Evolutionary conservation across 2,888 invertebrate species (phyloP), one percentile per base, ranked within the genome.

Genomic region (Hyposoter didymator): DNA sequence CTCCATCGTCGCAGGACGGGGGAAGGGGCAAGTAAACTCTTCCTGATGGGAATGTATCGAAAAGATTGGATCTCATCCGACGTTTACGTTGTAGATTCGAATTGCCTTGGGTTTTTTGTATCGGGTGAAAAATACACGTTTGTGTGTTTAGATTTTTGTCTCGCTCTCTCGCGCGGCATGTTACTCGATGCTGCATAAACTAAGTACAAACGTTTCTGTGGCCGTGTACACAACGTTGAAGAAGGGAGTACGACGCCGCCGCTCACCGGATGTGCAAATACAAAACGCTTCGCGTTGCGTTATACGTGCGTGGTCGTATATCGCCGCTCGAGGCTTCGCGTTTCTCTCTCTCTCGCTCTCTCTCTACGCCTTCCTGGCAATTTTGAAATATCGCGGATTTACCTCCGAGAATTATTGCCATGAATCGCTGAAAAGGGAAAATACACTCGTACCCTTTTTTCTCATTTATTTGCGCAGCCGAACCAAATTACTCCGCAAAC

Each of bases 201-300:
- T 22, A 74, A 73, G 64, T 59, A 80, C 76, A 62, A 35, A 52
- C 73, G 76, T 69, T 52, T 28, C 43, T 28, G 66, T 55, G 64
- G 17, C 55, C 59, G 79, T 76, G 81, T 85, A 82, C 82, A 85
- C 80, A 83, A 73, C 70, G 73, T 80, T 59, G 79, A 69, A 80
- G 85, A 55, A 80, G 85, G 66, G 79, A 85, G 80, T 47, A 78
- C 35, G 35, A 2, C 39, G 39, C 39, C 78, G 55, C 43, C 43
- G 67, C 39, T 64, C 47, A 80, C 83, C 85, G 85, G 85, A 85
- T 83, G 85, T 85, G 85, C 83, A 83, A 85, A 85, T 83, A 85
- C 85, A 59, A 79, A 59, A 85, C 69, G 76, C 62, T 83, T 82
- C 76, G 73, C 80, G 67, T 66, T 55, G 66, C 55, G 49, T 52